Evolutionary conservation across 2,113 vertebrate genomes (phyloP), one percentile per base, ranked within the genome.

Genomic region (Aythya baeri): DNA sequence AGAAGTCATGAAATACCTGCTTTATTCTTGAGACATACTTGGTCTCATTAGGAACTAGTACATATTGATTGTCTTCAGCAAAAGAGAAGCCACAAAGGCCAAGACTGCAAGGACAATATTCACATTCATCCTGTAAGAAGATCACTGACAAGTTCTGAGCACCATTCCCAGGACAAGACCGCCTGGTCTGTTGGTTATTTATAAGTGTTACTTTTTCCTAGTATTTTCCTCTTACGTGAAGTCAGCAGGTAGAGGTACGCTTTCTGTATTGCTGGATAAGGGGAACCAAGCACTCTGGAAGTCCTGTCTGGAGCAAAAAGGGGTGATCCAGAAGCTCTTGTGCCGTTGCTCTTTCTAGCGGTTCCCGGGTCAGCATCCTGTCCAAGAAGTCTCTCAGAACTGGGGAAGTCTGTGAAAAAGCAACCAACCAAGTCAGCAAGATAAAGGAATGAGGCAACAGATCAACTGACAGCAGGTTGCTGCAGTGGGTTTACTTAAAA

Each of bases 231-330:
- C 76, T n/a, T 34, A 18, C 6, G 23, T 15, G 26, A 44, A 58
- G 88, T 98, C 97, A 98, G 97, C 98, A 98, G 96, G 97, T 95
- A 44, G 98, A 98, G 86, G 98, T 98, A 78, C 98, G 98, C 94
- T 99, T 99, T 85, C 98, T 98, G 94, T 99, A 99, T 94, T 99
- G 99, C 71, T 99, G 99, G 96, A 99, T 99, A 73, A 99, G 98
- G 55, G 99, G 99, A 46, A 99, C 98, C 98, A 99, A 98, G 97
- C 99, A 99, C 98, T 99, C 99, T 1, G 99, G 99, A 75, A 99
- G 99, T 77, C 99, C 99, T 2, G 99, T 99, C 98, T 99, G 99
- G 92, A 99, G 98, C 96, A 99, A 98, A 97, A 99, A 99, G 34
- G 99, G 99, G 80, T 99, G 99, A 96, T 99, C 99, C 89, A 99